A percentile compares a stretch with the other conserved stretches of the same genome.
These are phyloP conservation scores for Synergus japonicus DNA, from an alignment of 2,888 invertebrate genomes.

Conservation along the genomic window DNA sequence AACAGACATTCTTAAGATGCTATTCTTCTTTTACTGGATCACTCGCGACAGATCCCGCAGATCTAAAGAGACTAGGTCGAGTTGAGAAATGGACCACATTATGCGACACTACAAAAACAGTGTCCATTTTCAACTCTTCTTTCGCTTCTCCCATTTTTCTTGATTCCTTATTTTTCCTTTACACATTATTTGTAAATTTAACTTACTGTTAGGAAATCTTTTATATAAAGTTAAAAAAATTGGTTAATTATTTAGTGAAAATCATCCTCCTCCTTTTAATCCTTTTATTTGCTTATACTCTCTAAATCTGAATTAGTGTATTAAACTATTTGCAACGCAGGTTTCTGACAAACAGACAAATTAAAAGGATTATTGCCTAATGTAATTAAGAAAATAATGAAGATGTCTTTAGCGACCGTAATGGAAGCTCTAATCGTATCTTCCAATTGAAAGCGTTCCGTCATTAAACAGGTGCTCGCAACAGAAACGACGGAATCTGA, in stretches of 20 bases:
- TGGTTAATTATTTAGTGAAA: no score
- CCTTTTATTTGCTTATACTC: no score
- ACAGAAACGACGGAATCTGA: slow-evolving; percentile 30
- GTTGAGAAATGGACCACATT: slow-evolving; percentile 38
- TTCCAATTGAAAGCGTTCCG: slow-evolving; percentile 14
- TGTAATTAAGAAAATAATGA: slow-evolving; percentile 11
- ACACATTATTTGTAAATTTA: background rate
- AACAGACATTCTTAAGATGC: slow-evolving; percentile 36
- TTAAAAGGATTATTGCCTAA: background rate
- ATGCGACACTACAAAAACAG: slow-evolving; percentile 27
- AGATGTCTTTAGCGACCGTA: slow-evolving; percentile 10
- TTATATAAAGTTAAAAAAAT: no score
- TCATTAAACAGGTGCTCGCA: slow-evolving; percentile 18
- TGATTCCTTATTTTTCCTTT: background rate
- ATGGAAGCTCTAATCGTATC: slow-evolving; percentile 13
- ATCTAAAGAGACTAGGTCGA: background rate
- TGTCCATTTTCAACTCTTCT: slow-evolving; percentile 18
- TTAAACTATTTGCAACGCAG: background rate
- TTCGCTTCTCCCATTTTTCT: background rate
- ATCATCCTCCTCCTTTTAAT: no score
- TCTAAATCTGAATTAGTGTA: no score
- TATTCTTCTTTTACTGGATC: slow-evolving; percentile 18
- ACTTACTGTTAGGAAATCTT: background rate
- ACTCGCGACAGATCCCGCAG: background rate
- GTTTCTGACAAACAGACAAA: background rate